Base-by-base conservation (phyloP, 2,113 vertebrate genomes). In the Odocoileus virginianus region DNA sequence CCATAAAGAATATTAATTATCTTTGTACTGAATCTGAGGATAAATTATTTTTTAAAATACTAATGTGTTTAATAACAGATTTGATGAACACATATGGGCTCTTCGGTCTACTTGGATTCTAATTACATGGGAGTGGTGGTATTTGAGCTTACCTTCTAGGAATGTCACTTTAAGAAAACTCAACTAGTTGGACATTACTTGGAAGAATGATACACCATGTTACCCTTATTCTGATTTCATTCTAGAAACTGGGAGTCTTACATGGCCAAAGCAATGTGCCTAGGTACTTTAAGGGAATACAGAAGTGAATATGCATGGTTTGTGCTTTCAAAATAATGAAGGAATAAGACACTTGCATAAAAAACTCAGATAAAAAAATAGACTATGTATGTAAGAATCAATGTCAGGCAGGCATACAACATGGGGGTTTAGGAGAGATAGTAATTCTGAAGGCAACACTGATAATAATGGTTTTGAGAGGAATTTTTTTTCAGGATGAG, bases 401-500 rank as follows among this genome's bases (percentile, higher is more conserved):
- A 25, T 43, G 76, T 54, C 33, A 57, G n/a, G 43, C 1, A 78
- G 13, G 27, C 17, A 89, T 3, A 64, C 11, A 45, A 12, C 10
- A 16, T 57, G 33, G 21, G 14, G 47, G 9, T 76, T 93, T 87
- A 57, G 78, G 76, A 95, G 57, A 14, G 21, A 85, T n/a, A 71
- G 55, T 93, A 85, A 52, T 94, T 95, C 13, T 28, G 17, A 89
- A 95, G 85, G 57, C 27, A 91, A 58, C 12, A 83, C n/a, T 78
- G 33, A 36, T 79, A 81, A 97, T 85, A 89, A 91, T 88, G n/a
- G 10, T 95, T 94, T 89, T 71, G n/a, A 90, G 55, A 90, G 47
- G 30, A 83, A 84, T 74, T 91, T 87, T 94, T 64, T 76, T 92
- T 94, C 19, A 81, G 88, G 78, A 7, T 79, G 94, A 96, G 10